A percentile compares a stretch with the other conserved stretches of the same genome.
Evolutionary conservation across 1,140 invertebrate species (phyloP).

Genomic region (Sitophilus oryzae): DNA sequence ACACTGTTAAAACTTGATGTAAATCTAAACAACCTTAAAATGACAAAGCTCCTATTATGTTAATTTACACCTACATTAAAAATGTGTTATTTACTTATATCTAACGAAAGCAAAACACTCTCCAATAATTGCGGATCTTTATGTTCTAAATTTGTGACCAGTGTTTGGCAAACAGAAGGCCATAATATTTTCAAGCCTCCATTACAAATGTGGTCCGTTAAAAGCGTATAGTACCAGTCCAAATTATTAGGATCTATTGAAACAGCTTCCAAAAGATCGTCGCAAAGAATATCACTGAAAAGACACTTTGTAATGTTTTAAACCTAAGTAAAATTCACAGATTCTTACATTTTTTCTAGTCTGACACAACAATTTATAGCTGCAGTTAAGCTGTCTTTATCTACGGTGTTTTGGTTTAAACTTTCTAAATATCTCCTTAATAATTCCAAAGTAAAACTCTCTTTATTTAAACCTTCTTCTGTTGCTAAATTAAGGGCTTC

Average conservation of each 20-base stretch:
- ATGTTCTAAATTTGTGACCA: constrained; percentile 56
- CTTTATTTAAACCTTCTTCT: constrained; percentile 38
- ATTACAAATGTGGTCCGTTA: constrained; percentile 48
- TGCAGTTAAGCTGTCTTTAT: constrained; percentile 40
- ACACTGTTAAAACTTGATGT: constrained; percentile 79
- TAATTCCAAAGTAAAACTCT: constrained; percentile 35
- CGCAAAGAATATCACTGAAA: constrained; percentile 45
- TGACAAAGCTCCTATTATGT: not conserved
- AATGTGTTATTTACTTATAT: constrained; percentile 48
- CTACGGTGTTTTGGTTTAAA: constrained; percentile 36
- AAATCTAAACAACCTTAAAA: constrained; percentile 70
- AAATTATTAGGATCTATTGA: constrained; percentile 36
- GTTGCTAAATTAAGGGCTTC: constrained; percentile 53
- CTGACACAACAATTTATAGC: constrained; percentile 43
- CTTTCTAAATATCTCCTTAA: constrained; percentile 37
- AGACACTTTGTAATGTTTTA: constrained; percentile 9
- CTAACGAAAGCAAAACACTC: constrained; percentile 72
- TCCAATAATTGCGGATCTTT: constrained; percentile 62
- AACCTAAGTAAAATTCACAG: constrained; percentile 22
- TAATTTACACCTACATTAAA: not conserved
- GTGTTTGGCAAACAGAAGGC: constrained; percentile 61
- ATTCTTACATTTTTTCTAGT: constrained; percentile 46
- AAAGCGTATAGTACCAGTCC: constrained; percentile 45
- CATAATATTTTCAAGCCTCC: constrained; percentile 47
- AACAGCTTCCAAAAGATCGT: constrained; percentile 48